Percentiles rank a stretch among this genome's conserved stretches.
These are phyloP conservation scores for Pogonomyrmex californicus DNA, from an alignment of 1,140 invertebrate genomes.

Conservation along the genomic window DNA sequence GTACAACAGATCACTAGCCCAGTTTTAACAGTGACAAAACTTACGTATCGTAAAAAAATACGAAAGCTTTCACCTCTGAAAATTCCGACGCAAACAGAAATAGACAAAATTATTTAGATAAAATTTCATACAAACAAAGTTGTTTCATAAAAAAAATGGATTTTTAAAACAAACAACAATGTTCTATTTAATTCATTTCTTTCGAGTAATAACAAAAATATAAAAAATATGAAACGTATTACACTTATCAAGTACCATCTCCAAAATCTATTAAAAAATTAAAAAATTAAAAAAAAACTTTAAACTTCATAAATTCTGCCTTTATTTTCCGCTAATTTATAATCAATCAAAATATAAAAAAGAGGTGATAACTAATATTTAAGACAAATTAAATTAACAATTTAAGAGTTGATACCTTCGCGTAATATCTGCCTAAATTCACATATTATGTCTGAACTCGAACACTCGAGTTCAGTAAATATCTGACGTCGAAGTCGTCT, in stretches of 20 bases:
- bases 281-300: neutral
- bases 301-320: neutral
- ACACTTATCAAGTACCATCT: neutral
- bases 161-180: neutral
- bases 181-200: neutral
- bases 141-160: neutral
- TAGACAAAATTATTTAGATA: neutral
- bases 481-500: neutral
- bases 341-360: neutral
- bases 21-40: neutral
- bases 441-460: neutral
- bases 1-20: neutral
- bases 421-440: neutral
- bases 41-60: constrained; percentile 27
- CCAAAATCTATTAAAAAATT: neutral
- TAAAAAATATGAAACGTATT: neutral
- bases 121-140: neutral
- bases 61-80: constrained; percentile 9
- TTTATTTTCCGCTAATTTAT: neutral
- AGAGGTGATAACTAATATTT: neutral
- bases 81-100: neutral
- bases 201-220: neutral
- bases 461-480: neutral
- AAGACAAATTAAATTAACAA: neutral
- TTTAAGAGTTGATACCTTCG: neutral